A percentile compares a stretch with the other conserved stretches of the same genome.
Conservation (phyloP, 2,797 vertebrate species). For the Hydrolagus colliei region DNA sequence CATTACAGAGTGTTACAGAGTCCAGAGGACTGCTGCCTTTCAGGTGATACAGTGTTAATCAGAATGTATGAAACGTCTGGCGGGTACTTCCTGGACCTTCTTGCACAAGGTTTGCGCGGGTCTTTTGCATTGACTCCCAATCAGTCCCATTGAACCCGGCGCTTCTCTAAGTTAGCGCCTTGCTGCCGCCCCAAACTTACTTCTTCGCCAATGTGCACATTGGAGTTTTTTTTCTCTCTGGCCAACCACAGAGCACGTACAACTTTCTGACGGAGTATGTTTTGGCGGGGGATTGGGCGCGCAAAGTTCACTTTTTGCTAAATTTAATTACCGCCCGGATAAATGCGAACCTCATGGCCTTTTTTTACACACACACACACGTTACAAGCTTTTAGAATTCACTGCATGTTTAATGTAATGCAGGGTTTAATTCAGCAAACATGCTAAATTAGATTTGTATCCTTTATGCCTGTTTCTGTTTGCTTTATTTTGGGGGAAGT, state of each 20-base stretch:
- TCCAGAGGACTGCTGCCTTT: background rate
- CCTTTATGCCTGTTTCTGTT: too few relatives aligned
- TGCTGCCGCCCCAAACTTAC: background rate
- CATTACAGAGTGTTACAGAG: background rate
- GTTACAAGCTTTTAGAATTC: too few relatives aligned
- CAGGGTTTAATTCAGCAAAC: too few relatives aligned
- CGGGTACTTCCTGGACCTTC: background rate
- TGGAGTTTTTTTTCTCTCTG: background rate
- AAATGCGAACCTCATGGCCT: too few relatives aligned
- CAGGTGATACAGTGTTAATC: background rate
- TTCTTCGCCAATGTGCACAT: background rate
- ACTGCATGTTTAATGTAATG: too few relatives aligned
- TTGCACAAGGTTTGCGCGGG: background rate
- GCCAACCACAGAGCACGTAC: background rate
- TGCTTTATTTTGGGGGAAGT: too few relatives aligned
- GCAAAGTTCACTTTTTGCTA: background rate
- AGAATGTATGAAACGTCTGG: background rate
- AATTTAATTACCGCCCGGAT: too few relatives aligned
- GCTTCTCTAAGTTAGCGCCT: background rate
- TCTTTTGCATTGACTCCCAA: background rate
- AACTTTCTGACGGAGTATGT: background rate
- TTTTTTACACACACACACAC: too few relatives aligned
- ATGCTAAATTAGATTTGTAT: too few relatives aligned
- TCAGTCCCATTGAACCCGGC: background rate
- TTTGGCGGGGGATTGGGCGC: conserved; percentile 29